Percentiles rank a stretch among this genome's conserved stretches.
These are phyloP conservation scores for Papilio glaucus DNA, from an alignment of 1,140 invertebrate genomes.

Conservation along the genomic window DNA sequence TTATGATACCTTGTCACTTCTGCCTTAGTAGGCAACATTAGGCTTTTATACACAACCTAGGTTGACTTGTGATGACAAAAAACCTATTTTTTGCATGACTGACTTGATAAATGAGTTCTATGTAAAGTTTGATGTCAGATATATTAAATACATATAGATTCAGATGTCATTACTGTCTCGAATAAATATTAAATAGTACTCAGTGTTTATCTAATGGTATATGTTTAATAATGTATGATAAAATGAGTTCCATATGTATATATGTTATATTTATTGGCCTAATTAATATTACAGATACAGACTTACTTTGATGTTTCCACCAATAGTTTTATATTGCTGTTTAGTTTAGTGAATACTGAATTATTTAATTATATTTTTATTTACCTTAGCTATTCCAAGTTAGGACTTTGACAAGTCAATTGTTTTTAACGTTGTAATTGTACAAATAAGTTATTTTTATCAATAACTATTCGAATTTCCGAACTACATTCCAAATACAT, in stretches of 20 bases:
- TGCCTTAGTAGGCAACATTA: too few species aligned
- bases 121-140: too few species aligned
- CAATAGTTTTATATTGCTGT: slow-evolving; percentile 3
- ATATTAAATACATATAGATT: too few species aligned
- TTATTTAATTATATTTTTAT: too few species aligned
- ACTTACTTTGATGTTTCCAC: neutral
- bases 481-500: slow-evolving; percentile 31
- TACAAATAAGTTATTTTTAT: neutral
- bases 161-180: too few species aligned
- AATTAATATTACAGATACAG: neutral
- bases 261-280: slow-evolving; percentile 11
- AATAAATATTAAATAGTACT: neutral
- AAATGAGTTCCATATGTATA: too few species aligned
- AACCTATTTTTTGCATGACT: too few species aligned
- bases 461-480: neutral
- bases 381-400: slow-evolving; percentile 20
- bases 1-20: too few species aligned
- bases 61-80: too few species aligned
- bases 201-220: neutral
- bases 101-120: too few species aligned
- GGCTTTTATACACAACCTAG: neutral
- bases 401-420: neutral
- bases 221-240: neutral
- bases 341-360: neutral
- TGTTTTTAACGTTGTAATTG: neutral